Conservation (phyloP, 2,888 invertebrate genomes). For the Ophion slaviceki region DNA sequence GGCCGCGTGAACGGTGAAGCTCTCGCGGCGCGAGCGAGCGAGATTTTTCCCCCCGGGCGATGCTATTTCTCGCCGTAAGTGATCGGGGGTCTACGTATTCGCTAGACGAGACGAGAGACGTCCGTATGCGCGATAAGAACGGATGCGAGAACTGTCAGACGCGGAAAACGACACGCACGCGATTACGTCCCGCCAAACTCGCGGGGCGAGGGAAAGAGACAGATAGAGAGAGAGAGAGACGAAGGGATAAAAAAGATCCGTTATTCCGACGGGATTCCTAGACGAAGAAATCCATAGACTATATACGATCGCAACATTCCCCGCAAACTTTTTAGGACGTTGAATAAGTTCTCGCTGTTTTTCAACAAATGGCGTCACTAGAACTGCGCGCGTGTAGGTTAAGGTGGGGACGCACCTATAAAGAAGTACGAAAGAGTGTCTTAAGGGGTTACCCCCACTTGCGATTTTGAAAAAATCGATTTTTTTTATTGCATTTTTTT, state of each 20-base stretch:
- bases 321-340: not conserved
- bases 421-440: no score
- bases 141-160: conserved; percentile 49
- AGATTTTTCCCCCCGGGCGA: conserved; percentile 31
- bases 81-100: conserved; percentile 10
- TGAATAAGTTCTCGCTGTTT: no score
- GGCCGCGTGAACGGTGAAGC: not conserved
- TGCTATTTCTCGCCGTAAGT: conserved; percentile 37
- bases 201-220: conserved; percentile 1
- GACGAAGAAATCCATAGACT: conserved; percentile 65
- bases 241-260: conserved; percentile 62
- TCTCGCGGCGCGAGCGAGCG: not conserved
- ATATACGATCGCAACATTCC: conserved; percentile 40
- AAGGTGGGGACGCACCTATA: no score
- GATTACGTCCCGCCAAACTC: not conserved
- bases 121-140: conserved; percentile 30
- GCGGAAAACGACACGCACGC: conserved; percentile 52
- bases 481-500: no score
- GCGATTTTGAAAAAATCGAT: no score
- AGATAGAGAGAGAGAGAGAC: not conserved
- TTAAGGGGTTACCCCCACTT: no score
- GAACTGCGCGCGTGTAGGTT: no score
- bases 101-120: conserved; percentile 50
- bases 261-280: conserved; percentile 70
- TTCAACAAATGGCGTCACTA: no score